These are phyloP conservation scores for Cartodere bifasciata DNA, from an alignment of 2,888 invertebrate genomes.

Conservation along the genomic window DNA sequence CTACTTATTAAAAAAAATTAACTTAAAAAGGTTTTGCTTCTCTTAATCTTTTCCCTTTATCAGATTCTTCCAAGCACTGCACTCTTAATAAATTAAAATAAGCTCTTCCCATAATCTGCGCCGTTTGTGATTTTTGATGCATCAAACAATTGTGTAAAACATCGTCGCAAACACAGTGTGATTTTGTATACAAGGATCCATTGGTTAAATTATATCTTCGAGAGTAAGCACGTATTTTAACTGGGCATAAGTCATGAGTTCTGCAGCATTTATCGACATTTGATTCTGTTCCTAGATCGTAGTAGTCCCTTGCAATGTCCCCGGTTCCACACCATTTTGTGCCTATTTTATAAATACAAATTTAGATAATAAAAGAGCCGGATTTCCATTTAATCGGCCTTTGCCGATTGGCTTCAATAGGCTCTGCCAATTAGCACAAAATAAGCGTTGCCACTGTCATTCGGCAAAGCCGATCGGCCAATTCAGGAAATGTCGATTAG, in stretches of 20 bases:
- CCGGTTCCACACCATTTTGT: conserved; percentile 91
- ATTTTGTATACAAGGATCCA: conserved; percentile 74
- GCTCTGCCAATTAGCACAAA: too few relatives aligned
- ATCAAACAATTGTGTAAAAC: conserved; percentile 73
- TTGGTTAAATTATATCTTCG: conserved; percentile 72
- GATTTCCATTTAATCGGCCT: not conserved
- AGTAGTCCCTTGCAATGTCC: conserved; percentile 71
- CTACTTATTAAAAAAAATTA: too few relatives aligned
- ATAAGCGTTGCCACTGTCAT: too few relatives aligned
- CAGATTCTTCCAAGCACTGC: conserved; percentile 52
- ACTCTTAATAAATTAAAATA: conserved; percentile 76
- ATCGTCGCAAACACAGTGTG: conserved; percentile 80
- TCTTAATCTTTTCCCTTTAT: conserved; percentile 36
- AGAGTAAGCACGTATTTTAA: conserved; percentile 58
- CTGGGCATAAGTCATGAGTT: conserved; percentile 81
- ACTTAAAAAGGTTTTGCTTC: conserved; percentile 43
- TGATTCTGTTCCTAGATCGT: conserved; percentile 66
- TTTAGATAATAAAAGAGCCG: conserved; percentile 2
- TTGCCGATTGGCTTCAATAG: too few relatives aligned
- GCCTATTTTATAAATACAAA: conserved; percentile 39
- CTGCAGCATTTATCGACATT: conserved; percentile 76
- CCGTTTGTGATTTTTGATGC: conserved; percentile 55
- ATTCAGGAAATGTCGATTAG: too few relatives aligned
- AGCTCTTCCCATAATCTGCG: conserved; percentile 66
- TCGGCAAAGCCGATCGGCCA: too few relatives aligned